Conservation (phyloP, 2,113 vertebrate genomes). For the Naja naja region DNA sequence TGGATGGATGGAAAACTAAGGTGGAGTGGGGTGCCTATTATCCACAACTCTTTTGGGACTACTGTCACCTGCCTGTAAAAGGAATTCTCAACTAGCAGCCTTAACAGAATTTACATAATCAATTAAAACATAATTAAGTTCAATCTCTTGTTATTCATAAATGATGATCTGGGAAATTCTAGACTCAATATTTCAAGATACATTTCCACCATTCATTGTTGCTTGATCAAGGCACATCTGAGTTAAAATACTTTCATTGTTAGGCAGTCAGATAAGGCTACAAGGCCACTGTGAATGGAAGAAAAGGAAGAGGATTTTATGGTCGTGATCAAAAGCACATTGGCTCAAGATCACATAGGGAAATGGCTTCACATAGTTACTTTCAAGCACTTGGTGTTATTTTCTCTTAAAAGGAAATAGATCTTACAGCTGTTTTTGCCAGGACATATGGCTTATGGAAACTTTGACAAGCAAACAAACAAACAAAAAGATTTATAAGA, state of each 20-base stretch:
- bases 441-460: constrained; percentile 67
- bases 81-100: neutral
- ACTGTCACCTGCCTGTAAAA: neutral
- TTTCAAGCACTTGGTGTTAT: constrained; percentile 28
- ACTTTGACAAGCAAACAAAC: constrained; percentile 67
- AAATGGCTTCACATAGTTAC: constrained; percentile 23
- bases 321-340: neutral
- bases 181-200: constrained; percentile 1
- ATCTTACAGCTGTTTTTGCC: neutral
- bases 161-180: neutral
- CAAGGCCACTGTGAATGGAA: constrained; percentile 13
- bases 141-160: neutral
- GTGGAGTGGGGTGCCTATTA: neutral
- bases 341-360: constrained; percentile 30
- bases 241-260: constrained; percentile 42
- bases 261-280: constrained; percentile 36
- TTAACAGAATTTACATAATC: neutral
- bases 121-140: neutral
- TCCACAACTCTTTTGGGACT: neutral
- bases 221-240: constrained; percentile 23
- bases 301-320: neutral
- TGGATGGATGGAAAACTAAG: neutral
- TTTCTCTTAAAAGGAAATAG: constrained; percentile 48
- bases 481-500: constrained; percentile 64
- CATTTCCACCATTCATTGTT: neutral